These are phyloP conservation scores for Conops quadrifasciatus DNA, from an alignment of 2,888 invertebrate species.

Conservation along the genomic window DNA sequence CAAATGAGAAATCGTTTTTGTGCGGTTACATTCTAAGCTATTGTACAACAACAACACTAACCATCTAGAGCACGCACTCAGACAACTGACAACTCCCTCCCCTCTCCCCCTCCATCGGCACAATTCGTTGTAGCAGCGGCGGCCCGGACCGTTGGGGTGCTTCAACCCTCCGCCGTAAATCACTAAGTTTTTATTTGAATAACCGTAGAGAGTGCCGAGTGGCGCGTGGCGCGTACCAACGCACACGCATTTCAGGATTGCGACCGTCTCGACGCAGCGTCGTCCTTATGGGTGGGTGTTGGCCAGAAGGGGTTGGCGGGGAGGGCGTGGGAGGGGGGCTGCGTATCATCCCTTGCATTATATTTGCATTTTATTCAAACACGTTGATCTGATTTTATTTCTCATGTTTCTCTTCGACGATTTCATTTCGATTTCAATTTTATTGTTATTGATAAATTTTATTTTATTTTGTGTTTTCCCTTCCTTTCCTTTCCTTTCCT, in stretches of 20 bases:
- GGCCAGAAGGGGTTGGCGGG: not conserved
- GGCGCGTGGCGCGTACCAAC: not conserved
- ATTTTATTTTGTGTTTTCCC: not conserved
- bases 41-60: slow-evolving; percentile 11
- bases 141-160: not conserved
- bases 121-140: no score
- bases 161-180: slow-evolving; percentile 32
- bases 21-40: slow-evolving; percentile 15
- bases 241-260: not conserved
- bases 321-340: not conserved
- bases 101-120: no score
- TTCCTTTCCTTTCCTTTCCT: not conserved
- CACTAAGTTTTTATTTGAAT: slow-evolving; percentile 31
- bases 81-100: not conserved
- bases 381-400: slow-evolving; percentile 31
- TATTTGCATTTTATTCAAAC: slow-evolving; percentile 28
- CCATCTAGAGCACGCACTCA: slow-evolving; percentile 6
- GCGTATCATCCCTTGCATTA: slow-evolving; percentile 11
- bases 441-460: slow-evolving; percentile 21
- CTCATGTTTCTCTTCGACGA: not conserved
- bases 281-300: not conserved
- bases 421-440: slow-evolving; percentile 24
- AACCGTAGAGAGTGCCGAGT: slow-evolving; percentile 14
- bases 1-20: slow-evolving; percentile 24
- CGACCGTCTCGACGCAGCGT: not conserved